phyloP scores from a whole-genome alignment of 2,888 invertebrate species.

The Morpho deidamia region DNA sequence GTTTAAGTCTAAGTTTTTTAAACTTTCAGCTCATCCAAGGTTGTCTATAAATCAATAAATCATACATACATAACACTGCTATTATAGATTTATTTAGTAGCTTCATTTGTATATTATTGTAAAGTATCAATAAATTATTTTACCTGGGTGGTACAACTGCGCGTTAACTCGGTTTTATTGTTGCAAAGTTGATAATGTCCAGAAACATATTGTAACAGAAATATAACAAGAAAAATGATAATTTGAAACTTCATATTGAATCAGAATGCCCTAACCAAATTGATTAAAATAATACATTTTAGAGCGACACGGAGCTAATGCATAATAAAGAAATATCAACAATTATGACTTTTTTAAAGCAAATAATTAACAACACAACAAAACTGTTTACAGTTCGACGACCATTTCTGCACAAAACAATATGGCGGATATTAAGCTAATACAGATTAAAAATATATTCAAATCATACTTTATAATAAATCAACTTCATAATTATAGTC shows the following conservation, averaged over 20 bases:
- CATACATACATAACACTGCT: not conserved
- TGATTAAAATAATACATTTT: constrained; percentile 13
- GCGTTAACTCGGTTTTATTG: constrained; percentile 42
- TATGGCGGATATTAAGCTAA: constrained; percentile 25
- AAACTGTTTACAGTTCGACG: constrained; percentile 24
- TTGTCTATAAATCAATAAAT: constrained; percentile 22
- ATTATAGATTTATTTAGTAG: not conserved
- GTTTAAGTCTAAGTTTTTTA: not conserved
- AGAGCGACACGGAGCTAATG: constrained; percentile 1
- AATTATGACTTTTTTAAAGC: constrained; percentile 4
- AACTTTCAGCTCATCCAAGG: constrained; percentile 4
- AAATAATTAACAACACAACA: constrained; percentile 18
- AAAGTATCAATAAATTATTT: constrained; percentile 5
- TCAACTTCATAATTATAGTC: too few species aligned
- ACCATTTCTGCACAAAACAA: constrained; percentile 27
- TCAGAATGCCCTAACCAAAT: constrained; percentile 6
- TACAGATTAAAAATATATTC: not conserved
- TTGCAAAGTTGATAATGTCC: constrained; percentile 47
- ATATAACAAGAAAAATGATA: constrained; percentile 39
- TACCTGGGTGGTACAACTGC: constrained; percentile 64
- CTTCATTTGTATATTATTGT: not conserved
- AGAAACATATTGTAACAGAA: constrained; percentile 41
- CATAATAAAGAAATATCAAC: not conserved
- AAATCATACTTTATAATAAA: too few species aligned
- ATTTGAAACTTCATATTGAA: constrained; percentile 38